Evolutionary conservation across 2,113 vertebrate species (phyloP).

Genomic region (Agapornis roseicollis): DNA sequence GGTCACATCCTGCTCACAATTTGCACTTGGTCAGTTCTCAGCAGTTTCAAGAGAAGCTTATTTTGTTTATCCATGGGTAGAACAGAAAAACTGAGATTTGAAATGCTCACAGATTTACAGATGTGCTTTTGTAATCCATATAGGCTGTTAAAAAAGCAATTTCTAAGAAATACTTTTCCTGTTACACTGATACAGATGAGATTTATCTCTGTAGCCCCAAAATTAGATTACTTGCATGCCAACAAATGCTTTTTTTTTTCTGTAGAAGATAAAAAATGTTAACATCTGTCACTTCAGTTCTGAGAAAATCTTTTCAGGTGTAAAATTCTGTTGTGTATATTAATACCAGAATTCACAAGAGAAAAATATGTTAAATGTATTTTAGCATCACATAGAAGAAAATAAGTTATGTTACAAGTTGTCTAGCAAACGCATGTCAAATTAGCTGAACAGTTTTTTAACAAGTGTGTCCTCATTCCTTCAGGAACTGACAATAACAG

Average conservation of each 20-base stretch:
- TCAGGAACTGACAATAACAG: conserved; percentile 18
- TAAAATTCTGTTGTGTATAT: conserved; percentile 38
- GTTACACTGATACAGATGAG: not conserved
- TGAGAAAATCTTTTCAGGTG: not conserved
- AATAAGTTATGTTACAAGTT: conserved; percentile 8
- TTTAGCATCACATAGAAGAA: conserved; percentile 29
- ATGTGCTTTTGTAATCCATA: not conserved
- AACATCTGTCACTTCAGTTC: conserved; percentile 2
- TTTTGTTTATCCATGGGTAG: not conserved
- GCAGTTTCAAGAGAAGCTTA: not conserved
- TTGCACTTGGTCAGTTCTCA: not conserved
- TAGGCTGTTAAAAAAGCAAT: not conserved
- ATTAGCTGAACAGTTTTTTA: conserved; percentile 50
- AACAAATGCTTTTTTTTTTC: not conserved
- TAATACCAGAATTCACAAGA: conserved; percentile 30
- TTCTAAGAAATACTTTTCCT: not conserved
- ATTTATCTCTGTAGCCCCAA: conserved; percentile 1
- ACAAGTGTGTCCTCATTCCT: conserved; percentile 44
- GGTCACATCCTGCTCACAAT: not conserved
- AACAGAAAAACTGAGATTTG: not conserved
- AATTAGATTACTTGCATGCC: not conserved
- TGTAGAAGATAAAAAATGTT: not conserved
- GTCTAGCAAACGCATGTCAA: conserved; percentile 17
- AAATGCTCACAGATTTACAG: not conserved
- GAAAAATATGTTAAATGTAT: conserved; percentile 21